Evolutionary conservation across 1,140 invertebrate genomes (phyloP).

Genomic region (Drosophila sucinea): DNA sequence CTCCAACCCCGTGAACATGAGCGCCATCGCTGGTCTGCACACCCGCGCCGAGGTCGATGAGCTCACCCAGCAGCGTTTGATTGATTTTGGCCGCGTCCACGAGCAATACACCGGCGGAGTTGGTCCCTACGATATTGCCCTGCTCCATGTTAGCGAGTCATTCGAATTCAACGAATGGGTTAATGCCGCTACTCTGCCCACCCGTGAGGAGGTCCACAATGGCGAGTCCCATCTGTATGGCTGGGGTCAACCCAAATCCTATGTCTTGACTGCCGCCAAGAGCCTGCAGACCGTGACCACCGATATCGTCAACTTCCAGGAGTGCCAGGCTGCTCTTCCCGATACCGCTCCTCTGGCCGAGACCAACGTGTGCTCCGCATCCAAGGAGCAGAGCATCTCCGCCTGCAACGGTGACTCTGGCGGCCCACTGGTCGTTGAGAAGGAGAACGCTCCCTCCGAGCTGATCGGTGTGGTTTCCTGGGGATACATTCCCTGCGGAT

Average conservation of each 20-base stretch:
- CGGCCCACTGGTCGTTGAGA: constrained; percentile 85
- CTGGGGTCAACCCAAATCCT: constrained; percentile 84
- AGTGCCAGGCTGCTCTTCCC: constrained; percentile 54
- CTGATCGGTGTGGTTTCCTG: constrained; percentile 90
- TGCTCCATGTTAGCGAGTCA: constrained; percentile 85
- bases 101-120: constrained; percentile 84
- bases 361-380: constrained; percentile 87
- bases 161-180: constrained; percentile 85
- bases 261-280: constrained; percentile 51
- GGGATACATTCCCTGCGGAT: constrained; percentile 89
- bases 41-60: constrained; percentile 71
- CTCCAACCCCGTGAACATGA: constrained; percentile 46
- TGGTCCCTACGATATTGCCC: constrained; percentile 86
- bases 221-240: constrained; percentile 83
- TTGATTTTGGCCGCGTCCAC: constrained; percentile 83
- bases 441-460: constrained; percentile 52
- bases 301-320: constrained; percentile 71
- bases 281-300: constrained; percentile 82
- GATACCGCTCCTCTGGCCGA: constrained; percentile 69
- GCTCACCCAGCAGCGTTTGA: constrained; percentile 83
- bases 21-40: constrained; percentile 74
- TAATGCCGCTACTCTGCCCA: constrained; percentile 84
- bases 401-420: constrained; percentile 88
- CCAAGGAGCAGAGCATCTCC: constrained; percentile 84
- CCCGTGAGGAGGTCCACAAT: constrained; percentile 71